Percentiles rank a stretch among this genome's conserved stretches.
These are phyloP conservation scores for Aphidius colemani DNA, from an alignment of 2,888 invertebrate species.

Conservation along the genomic window DNA sequence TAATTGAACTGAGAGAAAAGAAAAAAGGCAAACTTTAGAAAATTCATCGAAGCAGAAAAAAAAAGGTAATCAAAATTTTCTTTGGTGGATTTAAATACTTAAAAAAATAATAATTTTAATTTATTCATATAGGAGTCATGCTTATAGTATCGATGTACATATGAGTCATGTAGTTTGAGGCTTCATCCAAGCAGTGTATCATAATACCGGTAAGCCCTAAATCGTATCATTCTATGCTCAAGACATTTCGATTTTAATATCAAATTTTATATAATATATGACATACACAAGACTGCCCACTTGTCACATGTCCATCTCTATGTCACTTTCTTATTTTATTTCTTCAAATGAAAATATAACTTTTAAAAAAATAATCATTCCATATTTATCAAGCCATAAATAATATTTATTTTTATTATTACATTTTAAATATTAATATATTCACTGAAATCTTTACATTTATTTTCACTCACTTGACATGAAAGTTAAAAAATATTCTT, in stretches of 20 bases:
- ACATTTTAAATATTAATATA: too few species aligned
- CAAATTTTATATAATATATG: background rate
- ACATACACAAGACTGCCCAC: slow-evolving; percentile 13
- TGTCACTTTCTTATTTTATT: slow-evolving; percentile 6
- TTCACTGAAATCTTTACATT: background rate
- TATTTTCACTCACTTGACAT: background rate
- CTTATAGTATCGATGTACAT: slow-evolving; percentile 48
- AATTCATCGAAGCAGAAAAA: too few species aligned
- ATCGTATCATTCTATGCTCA: slow-evolving; percentile 52
- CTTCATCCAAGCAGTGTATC: slow-evolving; percentile 53
- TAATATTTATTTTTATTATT: too few species aligned
- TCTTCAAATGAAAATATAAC: background rate
- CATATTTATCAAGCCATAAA: background rate
- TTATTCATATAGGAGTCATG: too few species aligned
- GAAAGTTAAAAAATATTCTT: background rate
- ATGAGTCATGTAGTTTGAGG: slow-evolving; percentile 49
- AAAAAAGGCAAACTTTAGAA: too few species aligned
- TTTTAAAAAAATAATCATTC: slow-evolving; percentile 31
- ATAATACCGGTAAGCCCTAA: slow-evolving; percentile 53
- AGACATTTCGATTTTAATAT: slow-evolving; percentile 40
- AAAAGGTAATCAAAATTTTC: too few species aligned
- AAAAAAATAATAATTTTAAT: too few species aligned
- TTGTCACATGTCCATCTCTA: slow-evolving; percentile 27
- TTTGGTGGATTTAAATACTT: too few species aligned
- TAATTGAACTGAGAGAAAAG: too few species aligned